Conservation (phyloP, 2,113 vertebrate genomes). For the Ardeotis arabs region DNA sequence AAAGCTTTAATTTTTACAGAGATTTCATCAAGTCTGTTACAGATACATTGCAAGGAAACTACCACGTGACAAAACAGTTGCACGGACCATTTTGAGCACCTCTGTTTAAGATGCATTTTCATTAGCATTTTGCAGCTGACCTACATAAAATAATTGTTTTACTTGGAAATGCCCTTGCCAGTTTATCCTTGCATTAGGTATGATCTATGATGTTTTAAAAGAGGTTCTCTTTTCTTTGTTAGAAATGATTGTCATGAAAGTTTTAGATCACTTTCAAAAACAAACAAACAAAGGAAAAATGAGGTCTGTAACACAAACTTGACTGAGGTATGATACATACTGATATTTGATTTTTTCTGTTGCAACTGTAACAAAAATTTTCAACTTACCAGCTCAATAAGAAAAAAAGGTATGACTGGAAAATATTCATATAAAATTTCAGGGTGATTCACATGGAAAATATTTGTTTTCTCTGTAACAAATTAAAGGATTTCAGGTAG, state of each 20-base stretch:
- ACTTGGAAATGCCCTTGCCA: not conserved
- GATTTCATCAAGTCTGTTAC: not conserved
- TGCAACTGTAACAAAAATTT: not conserved
- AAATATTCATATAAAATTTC: not conserved
- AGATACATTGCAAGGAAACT: not conserved
- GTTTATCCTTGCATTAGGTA: conserved; percentile 2
- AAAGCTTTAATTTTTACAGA: not conserved
- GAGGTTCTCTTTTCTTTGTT: not conserved
- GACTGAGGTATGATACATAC: not conserved
- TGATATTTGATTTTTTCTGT: not conserved
- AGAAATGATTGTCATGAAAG: not conserved
- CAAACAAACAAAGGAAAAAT: not conserved
- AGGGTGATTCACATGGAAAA: not conserved
- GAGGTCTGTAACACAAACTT: not conserved
- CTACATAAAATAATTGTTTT: conserved; percentile 38
- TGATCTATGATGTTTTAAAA: not conserved
- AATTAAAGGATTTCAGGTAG: not conserved
- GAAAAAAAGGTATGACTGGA: not conserved
- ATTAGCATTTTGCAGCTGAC: conserved; percentile 24
- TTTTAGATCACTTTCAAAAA: not conserved
- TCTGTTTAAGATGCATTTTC: not conserved
- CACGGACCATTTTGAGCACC: not conserved
- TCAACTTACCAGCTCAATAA: not conserved
- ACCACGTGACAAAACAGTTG: not conserved
- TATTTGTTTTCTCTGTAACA: not conserved